phyloP scores from a whole-genome alignment of 2,888 invertebrate species.

The Xestoiulus laeticollis region DNA sequence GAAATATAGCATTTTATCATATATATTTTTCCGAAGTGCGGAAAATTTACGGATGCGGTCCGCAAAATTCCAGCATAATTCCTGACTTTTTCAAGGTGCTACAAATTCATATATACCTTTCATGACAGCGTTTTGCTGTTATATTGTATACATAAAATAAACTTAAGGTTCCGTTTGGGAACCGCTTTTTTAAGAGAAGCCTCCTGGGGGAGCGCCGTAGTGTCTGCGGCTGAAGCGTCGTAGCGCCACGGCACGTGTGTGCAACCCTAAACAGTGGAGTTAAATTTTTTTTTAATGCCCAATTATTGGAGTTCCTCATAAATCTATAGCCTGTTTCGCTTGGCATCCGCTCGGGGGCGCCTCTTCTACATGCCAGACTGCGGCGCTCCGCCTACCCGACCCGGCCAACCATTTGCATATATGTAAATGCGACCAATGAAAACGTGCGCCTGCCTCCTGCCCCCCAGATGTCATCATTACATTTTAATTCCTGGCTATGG shows the following conservation, averaged over 20 bases:
- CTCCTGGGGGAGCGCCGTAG: too few relatives aligned
- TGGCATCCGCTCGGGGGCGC: conserved; percentile 23
- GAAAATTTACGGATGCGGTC: too few relatives aligned
- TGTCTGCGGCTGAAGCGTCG: background rate
- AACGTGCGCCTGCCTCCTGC: conserved; percentile 36
- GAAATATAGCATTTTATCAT: too few relatives aligned
- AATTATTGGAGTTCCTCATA: background rate
- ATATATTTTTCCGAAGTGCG: too few relatives aligned
- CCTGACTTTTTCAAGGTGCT: too few relatives aligned
- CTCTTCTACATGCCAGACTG: background rate
- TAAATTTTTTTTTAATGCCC: conserved; percentile 17
- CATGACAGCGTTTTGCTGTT: too few relatives aligned
- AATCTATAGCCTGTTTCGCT: background rate
- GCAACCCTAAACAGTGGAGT: background rate
- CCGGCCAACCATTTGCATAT: conserved; percentile 51
- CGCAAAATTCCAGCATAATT: too few relatives aligned
- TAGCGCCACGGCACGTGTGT: background rate
- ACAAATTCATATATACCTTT: too few relatives aligned
- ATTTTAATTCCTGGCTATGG: conserved; percentile 53
- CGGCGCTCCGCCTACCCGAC: conserved; percentile 46
- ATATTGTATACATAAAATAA: too few relatives aligned
- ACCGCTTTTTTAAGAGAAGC: too few relatives aligned
- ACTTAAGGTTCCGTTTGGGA: too few relatives aligned
- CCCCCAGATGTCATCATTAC: conserved; percentile 54
- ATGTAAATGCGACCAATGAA: conserved; percentile 54